Evolutionary conservation across 53 echinoderm and acorn worm species (phyloP).

Genomic region (Hippasteria phrygiana): DNA sequence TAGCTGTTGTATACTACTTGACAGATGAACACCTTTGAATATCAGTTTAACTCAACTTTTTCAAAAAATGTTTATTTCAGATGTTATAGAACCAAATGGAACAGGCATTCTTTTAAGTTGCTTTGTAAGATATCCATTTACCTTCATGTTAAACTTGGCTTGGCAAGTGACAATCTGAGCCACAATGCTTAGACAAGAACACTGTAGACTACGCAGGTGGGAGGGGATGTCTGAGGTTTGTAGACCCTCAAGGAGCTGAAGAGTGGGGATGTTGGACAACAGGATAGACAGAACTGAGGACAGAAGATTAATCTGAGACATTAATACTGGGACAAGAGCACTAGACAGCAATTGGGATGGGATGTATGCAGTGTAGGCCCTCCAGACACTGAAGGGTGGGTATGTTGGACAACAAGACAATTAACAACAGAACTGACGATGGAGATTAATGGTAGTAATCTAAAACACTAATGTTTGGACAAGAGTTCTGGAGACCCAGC

Average conservation of each 20-base stretch:
- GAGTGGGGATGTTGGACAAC: slow-evolving; percentile 28
- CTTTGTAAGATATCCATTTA: background rate
- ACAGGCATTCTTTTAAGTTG: background rate
- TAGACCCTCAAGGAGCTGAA: slow-evolving; percentile 18
- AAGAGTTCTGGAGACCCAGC: no score
- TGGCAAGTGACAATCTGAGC: slow-evolving; percentile 26
- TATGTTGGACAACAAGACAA: no score
- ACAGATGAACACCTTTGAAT: no score
- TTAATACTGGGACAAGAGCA: background rate
- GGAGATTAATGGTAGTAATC: no score
- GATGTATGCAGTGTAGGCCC: background rate
- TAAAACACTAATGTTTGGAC: no score
- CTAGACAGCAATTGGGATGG: background rate
- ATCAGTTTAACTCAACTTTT: no score
- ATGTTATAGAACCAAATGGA: no score
- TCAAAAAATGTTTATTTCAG: no score
- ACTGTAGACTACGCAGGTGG: background rate
- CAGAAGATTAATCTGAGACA: background rate
- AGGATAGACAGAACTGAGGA: slow-evolving; percentile 27
- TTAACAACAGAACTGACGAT: no score
- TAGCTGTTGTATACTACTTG: no score
- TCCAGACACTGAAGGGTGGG: no score
- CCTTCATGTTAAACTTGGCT: slow-evolving; percentile 51
- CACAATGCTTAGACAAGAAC: slow-evolving; percentile 19
- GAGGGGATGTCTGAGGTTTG: background rate